A percentile compares a stretch with the other conserved stretches of the same genome.
These are phyloP conservation scores for Bombus sylvicola DNA, from an alignment of 1,140 invertebrate genomes.

Conservation along the genomic window DNA sequence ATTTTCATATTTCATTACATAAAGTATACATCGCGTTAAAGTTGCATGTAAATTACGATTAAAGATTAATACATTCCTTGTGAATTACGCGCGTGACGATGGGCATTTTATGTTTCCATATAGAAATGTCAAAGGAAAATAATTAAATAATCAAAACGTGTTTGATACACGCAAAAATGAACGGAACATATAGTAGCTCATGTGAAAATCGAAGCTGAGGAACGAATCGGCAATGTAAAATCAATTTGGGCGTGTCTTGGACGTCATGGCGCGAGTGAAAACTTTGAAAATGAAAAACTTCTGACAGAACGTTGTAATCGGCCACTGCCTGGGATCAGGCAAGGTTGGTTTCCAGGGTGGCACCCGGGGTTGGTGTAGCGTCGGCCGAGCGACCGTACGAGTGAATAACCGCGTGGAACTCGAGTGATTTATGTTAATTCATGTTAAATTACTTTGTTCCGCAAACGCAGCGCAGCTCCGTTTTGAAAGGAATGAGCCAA, in stretches of 20 bases:
- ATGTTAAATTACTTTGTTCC: conserved; percentile 74
- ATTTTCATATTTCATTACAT: background rate
- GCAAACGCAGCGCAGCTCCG: conserved; percentile 43
- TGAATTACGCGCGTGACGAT: background rate
- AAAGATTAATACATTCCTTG: background rate
- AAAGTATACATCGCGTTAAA: background rate
- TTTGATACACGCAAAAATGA: background rate
- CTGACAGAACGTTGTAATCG: conserved; percentile 65
- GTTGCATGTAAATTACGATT: background rate
- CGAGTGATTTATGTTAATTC: conserved; percentile 76
- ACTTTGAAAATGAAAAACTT: conserved; percentile 73
- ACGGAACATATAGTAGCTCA: background rate
- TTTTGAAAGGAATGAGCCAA: conserved; percentile 56
- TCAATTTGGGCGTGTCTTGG: conserved; percentile 43
- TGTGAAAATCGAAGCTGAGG: background rate
- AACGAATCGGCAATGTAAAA: conserved; percentile 41
- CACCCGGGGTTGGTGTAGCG: conserved; percentile 45
- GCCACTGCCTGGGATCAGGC: conserved; percentile 40
- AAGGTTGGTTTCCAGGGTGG: conserved; percentile 41
- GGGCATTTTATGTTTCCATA: background rate
- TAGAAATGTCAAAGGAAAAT: background rate
- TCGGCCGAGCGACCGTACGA: conserved; percentile 44
- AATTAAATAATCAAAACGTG: background rate
- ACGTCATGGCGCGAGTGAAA: conserved; percentile 32
- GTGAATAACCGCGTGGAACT: conserved; percentile 64